phyloP scores from a whole-genome alignment of 2,888 invertebrate genomes.

The Leptopterna dolabrata region DNA sequence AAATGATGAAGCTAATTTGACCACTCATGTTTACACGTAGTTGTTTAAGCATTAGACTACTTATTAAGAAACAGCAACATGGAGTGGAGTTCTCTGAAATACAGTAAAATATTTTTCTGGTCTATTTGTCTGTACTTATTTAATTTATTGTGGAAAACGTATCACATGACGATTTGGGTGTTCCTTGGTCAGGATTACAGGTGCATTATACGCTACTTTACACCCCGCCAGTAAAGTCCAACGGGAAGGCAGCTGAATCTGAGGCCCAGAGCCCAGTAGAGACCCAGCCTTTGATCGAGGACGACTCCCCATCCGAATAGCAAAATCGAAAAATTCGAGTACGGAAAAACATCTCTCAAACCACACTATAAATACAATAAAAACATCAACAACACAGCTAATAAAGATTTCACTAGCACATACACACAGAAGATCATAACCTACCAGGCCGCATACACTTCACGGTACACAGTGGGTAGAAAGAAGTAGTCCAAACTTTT shows the following conservation, averaged over 20 bases:
- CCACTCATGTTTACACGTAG: too few relatives aligned
- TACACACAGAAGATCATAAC: too few relatives aligned
- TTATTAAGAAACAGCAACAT: too few relatives aligned
- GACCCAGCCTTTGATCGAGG: neutral
- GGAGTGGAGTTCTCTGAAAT: too few relatives aligned
- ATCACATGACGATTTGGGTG: too few relatives aligned
- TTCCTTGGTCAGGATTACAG: slow-evolving; percentile 13
- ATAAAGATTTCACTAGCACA: too few relatives aligned
- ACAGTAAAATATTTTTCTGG: neutral
- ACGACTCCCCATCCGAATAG: slow-evolving; percentile 3
- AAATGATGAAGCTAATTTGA: too few relatives aligned
- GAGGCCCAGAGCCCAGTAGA: neutral
- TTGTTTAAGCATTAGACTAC: too few relatives aligned
- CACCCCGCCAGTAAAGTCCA: neutral
- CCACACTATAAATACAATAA: neutral
- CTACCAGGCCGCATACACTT: too few relatives aligned
- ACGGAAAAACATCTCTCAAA: neutral
- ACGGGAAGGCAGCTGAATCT: neutral
- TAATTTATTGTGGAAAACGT: neutral
- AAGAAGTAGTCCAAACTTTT: too few relatives aligned
- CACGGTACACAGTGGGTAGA: too few relatives aligned
- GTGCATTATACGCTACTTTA: slow-evolving; percentile 16
- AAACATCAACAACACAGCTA: neutral
- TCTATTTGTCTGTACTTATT: neutral
- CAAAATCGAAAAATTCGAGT: neutral